phyloP scores from a whole-genome alignment of 1,140 invertebrate genomes.

The Aphis craccivora region DNA sequence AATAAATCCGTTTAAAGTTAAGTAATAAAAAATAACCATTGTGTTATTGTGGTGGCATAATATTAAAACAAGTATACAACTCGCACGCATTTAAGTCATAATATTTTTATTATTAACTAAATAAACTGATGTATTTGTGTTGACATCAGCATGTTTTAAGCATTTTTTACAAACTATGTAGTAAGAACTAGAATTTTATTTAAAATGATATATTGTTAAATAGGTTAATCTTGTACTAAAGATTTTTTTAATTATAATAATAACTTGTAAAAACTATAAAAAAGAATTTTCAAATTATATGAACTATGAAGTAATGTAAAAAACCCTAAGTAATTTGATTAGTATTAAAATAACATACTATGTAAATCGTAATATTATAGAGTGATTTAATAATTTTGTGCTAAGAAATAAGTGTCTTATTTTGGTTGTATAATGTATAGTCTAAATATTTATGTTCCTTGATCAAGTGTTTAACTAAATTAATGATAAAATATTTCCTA shows the following conservation, averaged over 20 bases:
- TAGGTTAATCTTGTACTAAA: background rate
- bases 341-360: background rate
- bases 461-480: background rate
- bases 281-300: background rate
- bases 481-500: background rate
- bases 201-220: background rate
- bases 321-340: background rate
- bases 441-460: background rate
- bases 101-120: slow-evolving; percentile 14
- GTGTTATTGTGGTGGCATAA: background rate
- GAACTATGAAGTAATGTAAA: background rate
- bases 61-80: background rate
- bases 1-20: background rate
- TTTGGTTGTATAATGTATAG: background rate
- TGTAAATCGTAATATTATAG: background rate
- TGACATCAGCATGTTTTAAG: slow-evolving; percentile 22
- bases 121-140: background rate
- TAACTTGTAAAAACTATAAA: background rate
- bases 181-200: background rate
- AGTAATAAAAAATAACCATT: background rate
- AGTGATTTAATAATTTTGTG: background rate
- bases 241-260: background rate
- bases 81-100: background rate
- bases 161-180: background rate
- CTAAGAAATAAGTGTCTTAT: background rate